Evolutionary conservation across 1,140 invertebrate species (phyloP), one percentile per base, ranked within the genome.

Genomic region (Tigriopus japonicus): DNA sequence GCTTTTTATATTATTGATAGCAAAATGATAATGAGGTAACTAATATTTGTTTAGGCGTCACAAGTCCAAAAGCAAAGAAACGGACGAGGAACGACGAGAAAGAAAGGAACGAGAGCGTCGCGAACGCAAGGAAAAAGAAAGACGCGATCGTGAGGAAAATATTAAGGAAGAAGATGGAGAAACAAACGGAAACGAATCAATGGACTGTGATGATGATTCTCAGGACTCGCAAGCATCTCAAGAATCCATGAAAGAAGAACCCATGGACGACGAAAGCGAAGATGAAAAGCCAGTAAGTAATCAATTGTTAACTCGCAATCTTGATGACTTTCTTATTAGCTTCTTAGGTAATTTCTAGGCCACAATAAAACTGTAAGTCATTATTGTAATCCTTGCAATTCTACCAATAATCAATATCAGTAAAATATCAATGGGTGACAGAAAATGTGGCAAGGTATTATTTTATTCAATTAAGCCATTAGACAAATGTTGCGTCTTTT

Each of bases 101-200:
- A 15, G 41, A 56, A 68, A 67, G 68, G 68, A 60, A 69, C 67
- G 63, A 64, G 69, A 68, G 69, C 65, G 66, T 64, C 23, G 28
- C 24, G 56, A 45, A 53, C 13, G 24, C 3, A 49, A 61, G 49
- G 52, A 61, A 40, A 52, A 53, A 24, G 52, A 59, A 51, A 6
- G 19, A 12, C 14, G 42, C 35, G 56, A 23, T 7, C 14, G n/a
- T 42, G 41, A 60, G 19, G 28, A 40, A 28, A 12, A 15, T 17
- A n/a, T 19, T 28, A 42, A 56, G 41, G 28, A 66, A 66, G 58
- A 61, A 55, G 42, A 61, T 28, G 53, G 62, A 62, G 60, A 63
- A 6, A 68, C 69, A 56, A 52, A 65, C 14, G 69, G 71, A 56
- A 66, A 68, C 43, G 69, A 70, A 52, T 62, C 59, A 55, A 65